Evolutionary conservation across 2,113 vertebrate species (phyloP).

Genomic region (Pituophis catenifer): DNA sequence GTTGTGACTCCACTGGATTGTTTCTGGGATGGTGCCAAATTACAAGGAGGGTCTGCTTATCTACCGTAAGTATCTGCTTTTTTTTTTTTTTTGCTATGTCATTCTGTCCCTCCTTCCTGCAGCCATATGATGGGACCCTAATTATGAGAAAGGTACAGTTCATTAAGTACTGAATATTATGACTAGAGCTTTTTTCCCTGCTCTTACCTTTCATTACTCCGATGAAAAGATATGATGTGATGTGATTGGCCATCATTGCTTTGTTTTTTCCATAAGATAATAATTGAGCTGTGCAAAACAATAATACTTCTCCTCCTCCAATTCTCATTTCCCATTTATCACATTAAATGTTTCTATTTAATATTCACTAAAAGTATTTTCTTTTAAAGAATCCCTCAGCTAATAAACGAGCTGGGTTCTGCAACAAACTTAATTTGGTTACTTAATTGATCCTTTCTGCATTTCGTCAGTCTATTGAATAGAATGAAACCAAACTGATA

Average conservation of each 20-base stretch:
- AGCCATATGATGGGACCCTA: not conserved
- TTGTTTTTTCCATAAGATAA: not conserved
- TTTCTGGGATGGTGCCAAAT: constrained; percentile 98
- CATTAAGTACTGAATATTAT: not conserved
- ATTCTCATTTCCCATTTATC: not conserved
- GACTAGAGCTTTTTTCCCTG: not conserved
- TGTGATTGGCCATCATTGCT: not conserved
- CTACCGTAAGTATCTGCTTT: constrained; percentile 86
- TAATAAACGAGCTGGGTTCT: not conserved
- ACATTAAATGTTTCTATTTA: not conserved
- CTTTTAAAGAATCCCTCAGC: not conserved
- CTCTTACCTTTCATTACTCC: not conserved
- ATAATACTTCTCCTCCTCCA: not conserved
- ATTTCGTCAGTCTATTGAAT: not conserved
- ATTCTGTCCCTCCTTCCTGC: not conserved
- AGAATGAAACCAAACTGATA: not conserved
- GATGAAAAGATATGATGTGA: not conserved
- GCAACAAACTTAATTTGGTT: not conserved
- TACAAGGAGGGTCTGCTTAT: constrained; percentile 96
- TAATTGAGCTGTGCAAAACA: not conserved
- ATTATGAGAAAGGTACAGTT: no score
- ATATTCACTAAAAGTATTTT: not conserved
- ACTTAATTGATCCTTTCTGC: not conserved
- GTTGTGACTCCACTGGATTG: constrained; percentile 97
- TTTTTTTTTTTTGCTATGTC: not conserved